A percentile compares a stretch with the other conserved stretches of the same genome.
Evolutionary conservation across 2,113 vertebrate species (phyloP).

Genomic region (Atrichornis clamosus): DNA sequence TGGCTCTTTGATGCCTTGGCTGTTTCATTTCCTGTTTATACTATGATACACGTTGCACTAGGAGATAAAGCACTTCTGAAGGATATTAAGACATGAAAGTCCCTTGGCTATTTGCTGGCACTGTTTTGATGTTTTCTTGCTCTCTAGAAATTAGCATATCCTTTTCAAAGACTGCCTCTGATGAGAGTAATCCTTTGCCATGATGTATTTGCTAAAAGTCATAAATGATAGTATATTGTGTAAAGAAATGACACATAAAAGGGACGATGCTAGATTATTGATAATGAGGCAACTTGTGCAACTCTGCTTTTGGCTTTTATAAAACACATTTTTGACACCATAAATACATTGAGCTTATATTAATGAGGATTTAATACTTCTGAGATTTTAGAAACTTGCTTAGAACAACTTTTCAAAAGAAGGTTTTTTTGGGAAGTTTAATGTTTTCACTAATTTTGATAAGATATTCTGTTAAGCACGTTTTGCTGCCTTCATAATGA

Average conservation of each 20-base stretch:
- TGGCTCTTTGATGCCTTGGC: constrained; percentile 85
- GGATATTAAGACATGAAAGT: constrained; percentile 95
- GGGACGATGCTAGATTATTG: constrained; percentile 86
- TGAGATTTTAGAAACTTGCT: constrained; percentile 69
- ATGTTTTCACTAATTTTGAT: constrained; percentile 67
- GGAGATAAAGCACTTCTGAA: constrained; percentile 95
- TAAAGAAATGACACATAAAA: constrained; percentile 90
- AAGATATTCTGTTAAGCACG: constrained; percentile 51
- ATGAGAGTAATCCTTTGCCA: constrained; percentile 89
- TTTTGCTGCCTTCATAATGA: constrained; percentile 58
- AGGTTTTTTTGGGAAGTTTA: constrained; percentile 40
- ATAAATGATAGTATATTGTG: constrained; percentile 88
- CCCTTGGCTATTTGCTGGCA: constrained; percentile 94
- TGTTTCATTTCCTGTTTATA: constrained; percentile 90
- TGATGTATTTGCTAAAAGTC: constrained; percentile 90
- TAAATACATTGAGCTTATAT: constrained; percentile 76
- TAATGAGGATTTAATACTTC: constrained; percentile 78
- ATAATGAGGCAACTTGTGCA: constrained; percentile 83
- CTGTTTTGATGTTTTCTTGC: constrained; percentile 97
- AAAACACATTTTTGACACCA: constrained; percentile 77
- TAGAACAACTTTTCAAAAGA: constrained; percentile 69
- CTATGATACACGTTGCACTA: constrained; percentile 86
- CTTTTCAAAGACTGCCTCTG: constrained; percentile 87
- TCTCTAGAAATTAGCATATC: constrained; percentile 97
- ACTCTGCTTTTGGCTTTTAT: constrained; percentile 78